phyloP scores from a whole-genome alignment of 2,888 invertebrate genomes.

The Agonopterix alstromeriana region DNA sequence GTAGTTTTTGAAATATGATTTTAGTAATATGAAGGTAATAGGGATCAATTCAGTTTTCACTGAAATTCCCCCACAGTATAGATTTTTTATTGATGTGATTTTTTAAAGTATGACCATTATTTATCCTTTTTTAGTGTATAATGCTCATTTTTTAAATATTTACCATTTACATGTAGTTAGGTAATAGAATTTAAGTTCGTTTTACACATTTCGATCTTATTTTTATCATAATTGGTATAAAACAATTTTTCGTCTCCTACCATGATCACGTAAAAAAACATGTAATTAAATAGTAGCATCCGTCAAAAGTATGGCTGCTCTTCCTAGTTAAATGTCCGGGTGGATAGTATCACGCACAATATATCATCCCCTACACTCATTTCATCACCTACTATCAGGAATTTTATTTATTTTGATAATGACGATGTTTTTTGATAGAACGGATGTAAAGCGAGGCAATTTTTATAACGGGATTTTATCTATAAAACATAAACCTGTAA shows the following conservation, averaged over 20 bases:
- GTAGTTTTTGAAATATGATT: conserved; percentile 55
- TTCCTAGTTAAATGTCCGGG: conserved; percentile 34
- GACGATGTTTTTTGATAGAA: conserved; percentile 18
- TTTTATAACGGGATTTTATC: conserved; percentile 14
- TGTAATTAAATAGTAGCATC: conserved; percentile 29
- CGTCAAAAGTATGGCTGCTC: conserved; percentile 44
- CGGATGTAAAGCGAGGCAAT: conserved; percentile 22
- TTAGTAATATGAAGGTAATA: conserved; percentile 41
- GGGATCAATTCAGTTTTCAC: conserved; percentile 48
- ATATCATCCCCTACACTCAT: conserved; percentile 23
- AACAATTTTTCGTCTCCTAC: conserved; percentile 7
- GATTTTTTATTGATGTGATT: conserved; percentile 54
- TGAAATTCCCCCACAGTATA: conserved; percentile 31
- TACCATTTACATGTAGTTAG: conserved; percentile 67
- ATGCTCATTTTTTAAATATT: conserved; percentile 72
- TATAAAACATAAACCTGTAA: conserved; percentile 19
- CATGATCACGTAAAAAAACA: conserved; percentile 34
- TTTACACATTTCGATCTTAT: conserved; percentile 43
- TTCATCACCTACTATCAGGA: conserved; percentile 8
- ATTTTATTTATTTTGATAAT: conserved; percentile 4
- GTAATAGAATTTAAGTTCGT: conserved; percentile 58
- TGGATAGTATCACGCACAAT: conserved; percentile 60
- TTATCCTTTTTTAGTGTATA: conserved; percentile 66
- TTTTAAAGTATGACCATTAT: conserved; percentile 63
- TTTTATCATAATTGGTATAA: conserved; percentile 27